A percentile compares a stretch with the other conserved stretches of the same genome.
These are phyloP conservation scores for Podarcis lilfordi DNA, from an alignment of 2,797 vertebrate genomes.

Conservation along the genomic window DNA sequence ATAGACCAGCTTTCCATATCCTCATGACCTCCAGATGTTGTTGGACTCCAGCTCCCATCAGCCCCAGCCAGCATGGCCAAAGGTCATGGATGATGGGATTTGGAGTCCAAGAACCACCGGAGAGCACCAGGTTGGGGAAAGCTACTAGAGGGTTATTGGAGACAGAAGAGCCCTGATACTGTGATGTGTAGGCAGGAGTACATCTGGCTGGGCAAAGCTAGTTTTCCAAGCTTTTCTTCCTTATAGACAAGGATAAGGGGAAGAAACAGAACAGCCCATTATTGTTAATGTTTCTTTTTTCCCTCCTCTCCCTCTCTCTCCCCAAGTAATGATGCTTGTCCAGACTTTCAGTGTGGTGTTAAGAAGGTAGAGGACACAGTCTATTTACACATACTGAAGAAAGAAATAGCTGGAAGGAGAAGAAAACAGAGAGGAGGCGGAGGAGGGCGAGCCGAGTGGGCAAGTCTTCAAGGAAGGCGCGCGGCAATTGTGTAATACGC, in stretches of 20 bases:
- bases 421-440: background rate
- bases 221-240: background rate
- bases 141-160: background rate
- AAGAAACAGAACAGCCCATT: background rate
- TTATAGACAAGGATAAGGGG: background rate
- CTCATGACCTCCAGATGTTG: no score
- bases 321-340: background rate
- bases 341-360: background rate
- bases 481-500: background rate
- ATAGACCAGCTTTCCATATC: background rate
- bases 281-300: background rate
- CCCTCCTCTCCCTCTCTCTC: accelerated
- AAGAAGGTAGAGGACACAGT: background rate
- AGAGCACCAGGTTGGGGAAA: no score
- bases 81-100: no score
- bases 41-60: no score
- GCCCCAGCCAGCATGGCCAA: no score
- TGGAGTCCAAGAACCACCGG: no score
- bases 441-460: background rate
- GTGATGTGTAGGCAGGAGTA: background rate
- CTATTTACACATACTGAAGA: background rate
- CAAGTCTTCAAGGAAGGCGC: background rate
- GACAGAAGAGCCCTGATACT: no score
- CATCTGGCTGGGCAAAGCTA: background rate
- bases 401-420: background rate